Percentiles rank a stretch among this genome's conserved stretches.
Conservation (phyloP, 1,140 invertebrate genomes). For the Phenacoccus solenopsis region DNA sequence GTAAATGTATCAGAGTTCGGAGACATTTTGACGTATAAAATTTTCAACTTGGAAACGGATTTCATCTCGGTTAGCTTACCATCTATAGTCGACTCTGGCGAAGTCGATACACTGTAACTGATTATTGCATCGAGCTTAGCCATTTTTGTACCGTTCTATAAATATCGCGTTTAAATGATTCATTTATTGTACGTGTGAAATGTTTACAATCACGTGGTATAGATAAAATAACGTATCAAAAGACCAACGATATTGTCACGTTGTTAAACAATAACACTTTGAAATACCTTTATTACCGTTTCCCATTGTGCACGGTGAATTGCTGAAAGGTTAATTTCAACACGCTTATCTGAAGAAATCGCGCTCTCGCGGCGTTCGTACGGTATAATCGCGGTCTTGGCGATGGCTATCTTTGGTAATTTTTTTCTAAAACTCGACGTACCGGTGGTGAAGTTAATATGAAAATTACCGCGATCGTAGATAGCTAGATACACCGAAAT, state of each 20-base stretch:
- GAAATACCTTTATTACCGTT: not conserved
- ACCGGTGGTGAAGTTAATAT: not conserved
- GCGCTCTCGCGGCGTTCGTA: not conserved
- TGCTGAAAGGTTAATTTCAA: not conserved
- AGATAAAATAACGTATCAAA: slow-evolving; percentile 3
- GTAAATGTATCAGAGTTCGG: too few species aligned
- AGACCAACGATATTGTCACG: not conserved
- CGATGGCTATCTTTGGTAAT: not conserved
- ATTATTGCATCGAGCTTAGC: too few species aligned
- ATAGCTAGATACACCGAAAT: too few species aligned
- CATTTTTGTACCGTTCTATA: too few species aligned
- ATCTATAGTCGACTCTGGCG: too few species aligned
- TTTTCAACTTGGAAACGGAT: too few species aligned
- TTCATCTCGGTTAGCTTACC: too few species aligned
- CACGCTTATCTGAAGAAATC: not conserved
- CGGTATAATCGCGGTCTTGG: not conserved
- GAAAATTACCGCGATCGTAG: too few species aligned
- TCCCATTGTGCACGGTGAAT: not conserved
- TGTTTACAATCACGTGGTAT: not conserved
- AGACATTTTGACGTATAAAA: too few species aligned
- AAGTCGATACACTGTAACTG: too few species aligned
- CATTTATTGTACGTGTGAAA: not conserved
- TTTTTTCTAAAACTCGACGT: not conserved
- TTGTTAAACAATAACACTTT: not conserved
- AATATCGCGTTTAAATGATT: not conserved